Evolutionary conservation across 2,113 vertebrate species (phyloP).

Genomic region (Toxotes jaculatrix): DNA sequence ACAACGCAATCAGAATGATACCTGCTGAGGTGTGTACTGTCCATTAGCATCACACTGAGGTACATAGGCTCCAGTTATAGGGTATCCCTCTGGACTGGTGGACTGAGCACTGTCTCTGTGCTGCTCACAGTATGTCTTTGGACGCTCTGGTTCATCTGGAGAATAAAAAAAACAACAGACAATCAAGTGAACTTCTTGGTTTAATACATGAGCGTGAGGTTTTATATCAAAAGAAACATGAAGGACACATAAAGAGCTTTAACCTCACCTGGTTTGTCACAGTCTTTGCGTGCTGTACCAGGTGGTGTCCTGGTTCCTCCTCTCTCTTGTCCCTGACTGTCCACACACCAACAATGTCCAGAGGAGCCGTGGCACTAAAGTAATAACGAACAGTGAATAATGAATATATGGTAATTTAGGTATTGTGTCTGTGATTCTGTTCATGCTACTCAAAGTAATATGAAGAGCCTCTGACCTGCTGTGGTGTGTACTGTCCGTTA

Average conservation of each 20-base stretch:
- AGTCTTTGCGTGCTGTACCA: constrained; percentile 68
- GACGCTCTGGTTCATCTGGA: constrained; percentile 55
- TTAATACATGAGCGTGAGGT: not conserved
- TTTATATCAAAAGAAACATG: not conserved
- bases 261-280: constrained; percentile 50
- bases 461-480: constrained; percentile 8
- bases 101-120: constrained; percentile 72
- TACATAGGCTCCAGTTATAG: constrained; percentile 21
- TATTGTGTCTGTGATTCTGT: too few species aligned
- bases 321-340: constrained; percentile 83
- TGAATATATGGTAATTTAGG: too few species aligned
- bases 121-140: constrained; percentile 81
- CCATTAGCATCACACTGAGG: constrained; percentile 52
- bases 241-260: not conserved
- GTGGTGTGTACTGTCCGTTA: constrained; percentile 21
- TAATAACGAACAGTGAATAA: not conserved
- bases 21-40: constrained; percentile 31
- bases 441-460: too few species aligned
- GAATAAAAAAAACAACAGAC: too few species aligned
- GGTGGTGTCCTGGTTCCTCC: constrained; percentile 83
- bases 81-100: constrained; percentile 50
- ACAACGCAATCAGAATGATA: not conserved
- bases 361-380: constrained; percentile 85
- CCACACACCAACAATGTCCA: constrained; percentile 91
- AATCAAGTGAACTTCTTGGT: too few species aligned